Evolutionary conservation across 1,140 invertebrate species (phyloP).

Genomic region (Hetaerina americana): DNA sequence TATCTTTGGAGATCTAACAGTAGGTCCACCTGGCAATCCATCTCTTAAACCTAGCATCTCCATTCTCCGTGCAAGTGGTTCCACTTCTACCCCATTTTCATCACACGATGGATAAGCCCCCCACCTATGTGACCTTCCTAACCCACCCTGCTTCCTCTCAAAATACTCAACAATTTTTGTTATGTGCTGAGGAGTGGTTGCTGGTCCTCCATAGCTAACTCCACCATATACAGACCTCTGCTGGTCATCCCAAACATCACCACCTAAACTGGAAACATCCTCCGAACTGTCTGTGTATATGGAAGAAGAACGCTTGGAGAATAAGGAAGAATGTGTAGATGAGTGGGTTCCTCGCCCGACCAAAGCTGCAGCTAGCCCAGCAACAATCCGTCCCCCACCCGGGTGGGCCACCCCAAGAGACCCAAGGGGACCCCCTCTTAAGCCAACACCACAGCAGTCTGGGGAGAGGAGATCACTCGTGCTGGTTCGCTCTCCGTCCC

Average conservation of each 20-base stretch:
- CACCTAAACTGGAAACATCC: conserved; percentile 64
- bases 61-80: conserved; percentile 10
- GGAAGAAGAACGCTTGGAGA: conserved; percentile 58
- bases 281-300: conserved; percentile 78
- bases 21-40: not conserved
- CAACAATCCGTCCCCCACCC: not conserved
- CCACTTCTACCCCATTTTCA: not conserved
- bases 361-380: not conserved
- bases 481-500: conserved; percentile 43
- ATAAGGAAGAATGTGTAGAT: conserved; percentile 19
- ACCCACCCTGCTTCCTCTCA: conserved; percentile 48
- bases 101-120: not conserved
- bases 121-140: not conserved
- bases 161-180: conserved; percentile 80
- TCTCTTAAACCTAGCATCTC: conserved; percentile 9
- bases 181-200: conserved; percentile 42
- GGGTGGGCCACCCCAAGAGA: not conserved
- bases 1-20: conserved; percentile 21
- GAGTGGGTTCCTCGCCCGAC: conserved; percentile 4
- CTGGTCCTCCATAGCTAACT: not conserved
- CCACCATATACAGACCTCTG: not conserved
- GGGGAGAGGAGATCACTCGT: conserved; percentile 19
- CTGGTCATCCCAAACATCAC: conserved; percentile 59
- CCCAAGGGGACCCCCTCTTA: not conserved
- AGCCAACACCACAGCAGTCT: conserved; percentile 9